A percentile compares a stretch with the other conserved stretches of the same genome.
phyloP scores from a whole-genome alignment of 2,113 vertebrate species.

The Dipodomys spectabilis region DNA sequence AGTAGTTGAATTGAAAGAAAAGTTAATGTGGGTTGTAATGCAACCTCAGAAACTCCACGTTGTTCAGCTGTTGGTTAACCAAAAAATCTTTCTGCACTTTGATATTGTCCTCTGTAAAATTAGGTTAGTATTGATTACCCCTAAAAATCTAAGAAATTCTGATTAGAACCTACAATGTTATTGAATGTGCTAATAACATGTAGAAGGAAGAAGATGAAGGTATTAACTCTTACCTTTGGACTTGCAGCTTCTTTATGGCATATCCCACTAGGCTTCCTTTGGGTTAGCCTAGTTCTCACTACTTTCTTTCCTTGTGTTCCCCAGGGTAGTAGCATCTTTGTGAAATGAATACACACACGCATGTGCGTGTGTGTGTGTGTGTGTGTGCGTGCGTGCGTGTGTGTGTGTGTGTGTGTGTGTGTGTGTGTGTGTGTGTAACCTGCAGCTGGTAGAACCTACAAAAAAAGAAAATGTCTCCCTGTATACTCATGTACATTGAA shows the following conservation, averaged over 20 bases:
- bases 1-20: constrained; percentile 48
- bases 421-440: too few species aligned
- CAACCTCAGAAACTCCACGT: not conserved
- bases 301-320: not conserved
- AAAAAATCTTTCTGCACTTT: not conserved
- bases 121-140: not conserved
- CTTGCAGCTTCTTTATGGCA: not conserved
- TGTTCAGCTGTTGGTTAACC: constrained; percentile 16
- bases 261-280: not conserved
- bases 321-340: not conserved
- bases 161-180: not conserved
- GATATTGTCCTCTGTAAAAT: not conserved
- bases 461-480: too few species aligned
- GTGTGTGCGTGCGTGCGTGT: too few species aligned
- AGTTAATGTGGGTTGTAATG: not conserved
- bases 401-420: too few species aligned
- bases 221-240: not conserved
- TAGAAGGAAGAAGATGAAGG: not conserved
- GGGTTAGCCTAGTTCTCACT: not conserved
- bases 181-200: not conserved
- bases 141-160: not conserved
- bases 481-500: not conserved
- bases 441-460: not conserved
- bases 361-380: too few species aligned
- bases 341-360: not conserved